Conservation (phyloP, 37 sponge, comb jelly and placozoan species). For the Halisarca cf. caerulea region DNA sequence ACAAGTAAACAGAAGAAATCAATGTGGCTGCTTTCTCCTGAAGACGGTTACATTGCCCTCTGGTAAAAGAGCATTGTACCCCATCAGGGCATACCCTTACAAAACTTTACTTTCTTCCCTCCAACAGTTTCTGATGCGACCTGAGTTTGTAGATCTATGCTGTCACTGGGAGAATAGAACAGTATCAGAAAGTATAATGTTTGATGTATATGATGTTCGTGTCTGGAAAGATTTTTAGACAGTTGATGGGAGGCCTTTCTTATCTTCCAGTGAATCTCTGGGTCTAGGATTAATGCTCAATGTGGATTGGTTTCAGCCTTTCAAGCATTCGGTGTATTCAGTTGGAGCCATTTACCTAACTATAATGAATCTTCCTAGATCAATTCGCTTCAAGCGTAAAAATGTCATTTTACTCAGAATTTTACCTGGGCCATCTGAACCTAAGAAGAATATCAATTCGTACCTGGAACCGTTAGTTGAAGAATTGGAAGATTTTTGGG, state of each 20-base stretch:
- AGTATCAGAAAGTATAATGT: background rate
- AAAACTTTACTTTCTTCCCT: slow-evolving; percentile 2
- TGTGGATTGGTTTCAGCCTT: slow-evolving; percentile 17
- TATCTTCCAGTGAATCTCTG: background rate
- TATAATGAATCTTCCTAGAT: slow-evolving; percentile 36
- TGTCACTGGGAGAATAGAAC: slow-evolving; percentile 26
- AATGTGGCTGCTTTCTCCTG: slow-evolving; percentile 18
- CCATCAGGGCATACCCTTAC: slow-evolving; percentile 43
- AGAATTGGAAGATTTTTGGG: slow-evolving; percentile 28
- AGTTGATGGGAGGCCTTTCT: slow-evolving; percentile 34
- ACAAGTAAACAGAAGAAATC: too few species aligned
- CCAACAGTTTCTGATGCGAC: slow-evolving; percentile 11
- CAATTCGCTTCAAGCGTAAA: slow-evolving; percentile 1
- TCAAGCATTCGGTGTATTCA: background rate
- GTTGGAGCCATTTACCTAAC: slow-evolving; percentile 46
- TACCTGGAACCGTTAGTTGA: slow-evolving; percentile 38
- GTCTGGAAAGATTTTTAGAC: slow-evolving; percentile 51
- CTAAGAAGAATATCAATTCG: slow-evolving; percentile 15
- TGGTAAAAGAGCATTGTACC: slow-evolving; percentile 22
- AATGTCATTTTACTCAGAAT: slow-evolving; percentile 47
- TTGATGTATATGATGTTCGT: slow-evolving; percentile 61
- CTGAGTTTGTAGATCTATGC: slow-evolving; percentile 27
- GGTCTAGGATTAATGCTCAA: slow-evolving; percentile 14
- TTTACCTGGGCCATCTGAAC: slow-evolving; percentile 46
- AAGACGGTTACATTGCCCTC: slow-evolving; percentile 28